Conservation (phyloP, 2,113 vertebrate genomes). For the Etheostoma cragini region DNA sequence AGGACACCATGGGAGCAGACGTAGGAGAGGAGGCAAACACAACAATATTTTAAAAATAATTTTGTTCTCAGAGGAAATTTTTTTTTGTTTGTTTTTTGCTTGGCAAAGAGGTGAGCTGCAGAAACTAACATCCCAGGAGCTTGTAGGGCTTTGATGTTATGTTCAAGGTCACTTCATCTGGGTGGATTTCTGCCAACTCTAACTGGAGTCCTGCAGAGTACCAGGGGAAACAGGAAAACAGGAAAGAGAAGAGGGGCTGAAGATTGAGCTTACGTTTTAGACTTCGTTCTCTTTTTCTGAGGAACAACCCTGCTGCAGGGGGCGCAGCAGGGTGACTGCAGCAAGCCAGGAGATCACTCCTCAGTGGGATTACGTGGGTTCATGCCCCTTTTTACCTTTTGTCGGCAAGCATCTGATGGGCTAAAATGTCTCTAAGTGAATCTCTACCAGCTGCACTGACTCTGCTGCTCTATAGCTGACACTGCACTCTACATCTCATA, state of each 20-base stretch:
- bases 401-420: constrained; percentile 26
- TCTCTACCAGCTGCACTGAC: constrained; percentile 12
- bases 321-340: constrained; percentile 11
- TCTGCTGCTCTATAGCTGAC: constrained; percentile 26
- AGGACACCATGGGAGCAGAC: constrained; percentile 15
- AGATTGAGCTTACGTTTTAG: not conserved
- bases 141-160: constrained; percentile 15
- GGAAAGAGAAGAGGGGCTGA: not conserved
- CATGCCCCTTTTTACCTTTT: not conserved
- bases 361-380: constrained; percentile 21
- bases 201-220: constrained; percentile 8
- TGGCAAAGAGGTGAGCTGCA: constrained; percentile 28
- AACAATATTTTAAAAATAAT: not conserved
- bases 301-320: not conserved
- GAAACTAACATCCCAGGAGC: constrained; percentile 26
- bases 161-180: constrained; percentile 46
- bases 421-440: constrained; percentile 15
- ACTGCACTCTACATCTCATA: constrained; percentile 16
- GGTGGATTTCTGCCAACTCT: constrained; percentile 37
- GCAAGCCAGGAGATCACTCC: constrained; percentile 19
- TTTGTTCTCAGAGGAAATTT: not conserved
- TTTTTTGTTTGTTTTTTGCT: not conserved
- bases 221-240: not conserved
- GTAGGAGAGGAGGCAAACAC: not conserved
- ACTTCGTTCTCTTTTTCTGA: not conserved